Base-by-base conservation (phyloP, 53 echinoderm and acorn worm species). In the Holothuria scabra region DNA sequence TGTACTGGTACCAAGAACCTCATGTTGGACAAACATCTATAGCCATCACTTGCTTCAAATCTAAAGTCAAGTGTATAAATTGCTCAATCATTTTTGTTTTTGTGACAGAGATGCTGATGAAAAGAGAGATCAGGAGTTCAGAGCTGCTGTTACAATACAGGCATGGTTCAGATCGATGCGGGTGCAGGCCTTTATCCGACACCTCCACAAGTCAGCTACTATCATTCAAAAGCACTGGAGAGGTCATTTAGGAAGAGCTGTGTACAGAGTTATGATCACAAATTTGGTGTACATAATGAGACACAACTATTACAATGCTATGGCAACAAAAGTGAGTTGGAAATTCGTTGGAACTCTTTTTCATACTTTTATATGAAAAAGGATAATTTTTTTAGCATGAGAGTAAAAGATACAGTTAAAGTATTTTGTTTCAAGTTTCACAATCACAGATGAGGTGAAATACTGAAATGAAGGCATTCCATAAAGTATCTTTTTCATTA, bases 121-220 rank as follows among this genome's bases (percentile, higher is more conserved):
- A 65, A 84, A 90, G 37, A 84, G 97, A 78, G 38, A 56, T 34
- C 14, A 59, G 23, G 97, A 97, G 46, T 92, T 71, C 86, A 44
- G 76, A 34, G 92, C 97, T 18, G 88, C 86, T 29, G 89, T 97
- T 31, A 86, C 80, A 79, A 87, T 97, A 26, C 97, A 97, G 49
- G 88, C 97, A 35, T 97, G 97, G 97, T 97, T 97, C 80, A 82
- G 94, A 55, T 91, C 91, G 7, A 90, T 91, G 33, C 86, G 97
- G 28, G 97, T 97, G 22, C 75, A 94, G 23, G 60, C 94, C 29
- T 97, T 94, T 76, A 62, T 97, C 56, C 88, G 76, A 79, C 90
- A 94, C 67, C 89, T 97, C 7, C 86, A 97, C 65, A 69, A 79
- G 41, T 94, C 92, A 81, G 97, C 97, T 44, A 97, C 97, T 18